Evolutionary conservation across 2,797 vertebrate genomes (phyloP), one percentile per base, ranked within the genome.

Genomic region (Cuniculus paca): DNA sequence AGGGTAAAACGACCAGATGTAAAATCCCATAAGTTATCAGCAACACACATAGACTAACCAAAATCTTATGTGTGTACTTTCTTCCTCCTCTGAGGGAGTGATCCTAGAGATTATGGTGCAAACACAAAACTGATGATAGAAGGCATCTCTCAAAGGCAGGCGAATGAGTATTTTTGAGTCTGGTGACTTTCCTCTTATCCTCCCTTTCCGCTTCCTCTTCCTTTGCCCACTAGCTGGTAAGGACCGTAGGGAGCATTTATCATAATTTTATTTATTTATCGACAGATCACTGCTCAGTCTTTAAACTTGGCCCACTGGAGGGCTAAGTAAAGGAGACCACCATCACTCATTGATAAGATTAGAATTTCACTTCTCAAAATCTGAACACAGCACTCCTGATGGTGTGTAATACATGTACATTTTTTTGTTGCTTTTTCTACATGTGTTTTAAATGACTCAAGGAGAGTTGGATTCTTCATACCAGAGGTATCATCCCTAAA

Each of bases 81-180:
- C 72, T 61, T 31, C 39, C 39, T 61, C 13, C 39, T n/a, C 17
- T 60, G 31, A 48, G 10, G 50, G 39, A 45, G 22, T n/a, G 24
- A 79, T 74, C 8, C 34, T 88, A 19, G 61, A 70, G n/a, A 75
- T 78, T 75, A 48, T 39, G 77, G 39, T 2, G 9, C 28, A 81
- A 78, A 81, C 80, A 91, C n/a, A 26, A 60, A n/a, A 56, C 54
- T 5, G 13, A 88, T 42, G 42, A 92, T 19, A 94, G 84, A 83
- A 77, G 63, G 63, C 72, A 78, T 85, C 28, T 89, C 48, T 92
- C 84, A 68, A 86, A 93, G 77, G 48, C 24, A 52, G 74, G 28
- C 4, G 0, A 78, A 54, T 48, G 48, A 81, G 42, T 31, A 16
- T 2, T 52, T 74, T n/a, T 19, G 81, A 61, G 16, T 28, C 36